Base-by-base conservation (phyloP, 37 sponge, comb jelly and placozoan genomes). In the Mnemiopsis leidyi region DNA sequence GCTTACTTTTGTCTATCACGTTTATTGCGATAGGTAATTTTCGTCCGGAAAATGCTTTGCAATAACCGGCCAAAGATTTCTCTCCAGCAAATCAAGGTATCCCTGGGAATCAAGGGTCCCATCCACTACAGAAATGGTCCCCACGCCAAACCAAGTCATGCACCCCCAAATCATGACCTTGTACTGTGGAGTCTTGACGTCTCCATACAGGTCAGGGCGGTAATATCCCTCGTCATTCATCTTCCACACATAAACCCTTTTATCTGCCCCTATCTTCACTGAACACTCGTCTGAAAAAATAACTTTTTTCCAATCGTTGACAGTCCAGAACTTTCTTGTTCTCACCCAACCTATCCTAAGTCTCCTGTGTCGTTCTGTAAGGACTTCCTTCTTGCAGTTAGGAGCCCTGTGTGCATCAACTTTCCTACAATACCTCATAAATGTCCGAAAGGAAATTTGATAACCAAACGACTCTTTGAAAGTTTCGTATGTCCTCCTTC, bases 161-260 rank as follows among this genome's bases (percentile, higher is more conserved):
- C 73, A 69, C 2, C 73, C 73, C 73, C n/a, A 69, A 23, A 69
- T 69, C 73, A 69, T 69, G 2, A 69, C 29, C 21, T 69, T 16
- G 24, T n/a, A n/a, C 73, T 69, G 7, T 21, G 73, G 73, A 3
- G 9, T 28, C 24, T 21, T 69, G 29, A n/a, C 21, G 73, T 20
- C n/a, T 20, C 73, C 23, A 69, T 69, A 69, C 73, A 69, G 73
- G 73, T 69, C 73, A 2, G 73, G 73, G 9, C 73, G 73, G 29
- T 20, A 69, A 69, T 69, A 69, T 69, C 73, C 73, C n/a, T 69
- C 73, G 21, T 69, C 73, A 23, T 25, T 69, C 73, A 69, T 69
- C 73, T 69, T 69, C 73, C 73, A 69, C 7, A 69, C 73, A 1
- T 20, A 69, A 20, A 69, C n/a, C 3, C 73, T 21, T 2, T 69